These are phyloP conservation scores for Xestia ashworthii DNA, from an alignment of 2,888 invertebrate genomes.

Conservation along the genomic window DNA sequence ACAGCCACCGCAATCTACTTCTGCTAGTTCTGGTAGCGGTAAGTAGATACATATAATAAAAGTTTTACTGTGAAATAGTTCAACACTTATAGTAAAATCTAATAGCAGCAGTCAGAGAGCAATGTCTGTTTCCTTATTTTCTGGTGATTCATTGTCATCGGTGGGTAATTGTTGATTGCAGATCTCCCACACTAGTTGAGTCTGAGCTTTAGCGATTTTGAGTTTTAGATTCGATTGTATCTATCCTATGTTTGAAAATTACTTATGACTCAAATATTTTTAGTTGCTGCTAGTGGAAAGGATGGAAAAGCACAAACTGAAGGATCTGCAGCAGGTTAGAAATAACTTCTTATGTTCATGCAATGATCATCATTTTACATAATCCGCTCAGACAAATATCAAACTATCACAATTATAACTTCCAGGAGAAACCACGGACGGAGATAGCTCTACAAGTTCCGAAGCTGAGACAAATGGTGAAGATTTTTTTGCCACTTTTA, in stretches of 20 bases:
- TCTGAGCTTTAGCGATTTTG: not conserved
- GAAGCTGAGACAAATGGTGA: not conserved
- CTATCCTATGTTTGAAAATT: not conserved
- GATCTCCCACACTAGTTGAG: not conserved
- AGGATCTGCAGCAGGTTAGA: not conserved
- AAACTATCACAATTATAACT: not conserved
- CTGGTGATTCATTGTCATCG: not conserved
- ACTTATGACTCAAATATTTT: not conserved
- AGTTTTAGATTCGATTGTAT: not conserved
- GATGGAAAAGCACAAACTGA: not conserved
- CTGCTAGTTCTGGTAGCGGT: not conserved
- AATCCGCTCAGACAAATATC: too few relatives aligned
- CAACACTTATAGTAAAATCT: too few relatives aligned
- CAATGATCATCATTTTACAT: not conserved
- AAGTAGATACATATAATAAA: not conserved
- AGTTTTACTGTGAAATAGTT: not conserved
- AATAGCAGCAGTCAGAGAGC: too few relatives aligned
- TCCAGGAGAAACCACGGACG: not conserved
- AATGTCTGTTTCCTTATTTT: too few relatives aligned
- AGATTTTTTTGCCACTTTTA: not conserved
- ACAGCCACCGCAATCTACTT: too few relatives aligned
- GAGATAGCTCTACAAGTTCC: not conserved
- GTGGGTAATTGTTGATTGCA: not conserved
- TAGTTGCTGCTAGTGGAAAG: not conserved
- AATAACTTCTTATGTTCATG: not conserved